Conservation (phyloP, 2,113 vertebrate genomes). For the Camarhynchus parvulus region DNA sequence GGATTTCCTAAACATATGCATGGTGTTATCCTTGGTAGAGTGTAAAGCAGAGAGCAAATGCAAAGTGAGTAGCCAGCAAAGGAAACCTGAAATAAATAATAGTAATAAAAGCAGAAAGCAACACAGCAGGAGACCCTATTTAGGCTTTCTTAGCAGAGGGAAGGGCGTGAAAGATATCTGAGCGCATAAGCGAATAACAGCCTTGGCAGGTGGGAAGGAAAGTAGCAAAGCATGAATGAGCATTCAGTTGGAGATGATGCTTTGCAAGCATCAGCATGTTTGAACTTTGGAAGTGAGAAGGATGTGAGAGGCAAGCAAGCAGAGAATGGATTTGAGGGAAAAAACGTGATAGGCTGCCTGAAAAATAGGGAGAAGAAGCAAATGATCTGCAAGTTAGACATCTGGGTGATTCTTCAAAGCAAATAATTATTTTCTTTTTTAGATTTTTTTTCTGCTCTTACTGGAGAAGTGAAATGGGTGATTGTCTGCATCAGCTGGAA, state of each 20-base stretch:
- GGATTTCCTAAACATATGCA: not conserved
- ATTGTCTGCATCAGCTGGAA: not conserved
- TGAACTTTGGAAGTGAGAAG: constrained; percentile 10
- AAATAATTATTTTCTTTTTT: not conserved
- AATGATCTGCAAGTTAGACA: not conserved
- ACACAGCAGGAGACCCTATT: not conserved
- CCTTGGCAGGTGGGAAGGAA: constrained; percentile 26
- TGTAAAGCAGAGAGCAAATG: not conserved
- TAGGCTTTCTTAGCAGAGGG: constrained; percentile 10
- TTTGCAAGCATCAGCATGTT: not conserved
- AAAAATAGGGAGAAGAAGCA: not conserved
- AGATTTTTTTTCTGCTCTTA: not conserved
- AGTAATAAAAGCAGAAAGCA: constrained; percentile 31
- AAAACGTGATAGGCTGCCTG: not conserved
- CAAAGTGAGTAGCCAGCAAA: not conserved
- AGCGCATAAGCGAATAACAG: constrained; percentile 4
- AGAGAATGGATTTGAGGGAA: not conserved
- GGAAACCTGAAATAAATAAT: constrained; percentile 11
- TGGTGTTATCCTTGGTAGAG: not conserved
- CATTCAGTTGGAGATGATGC: not conserved
- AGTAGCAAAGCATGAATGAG: constrained; percentile 11
- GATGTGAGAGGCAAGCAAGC: not conserved
- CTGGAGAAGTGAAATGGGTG: not conserved
- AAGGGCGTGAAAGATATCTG: not conserved
- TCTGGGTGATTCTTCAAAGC: not conserved